A percentile compares a stretch with the other conserved stretches of the same genome.
These are phyloP conservation scores for Pogonocichla stellata DNA, from an alignment of 2,113 vertebrate genomes.

Conservation along the genomic window DNA sequence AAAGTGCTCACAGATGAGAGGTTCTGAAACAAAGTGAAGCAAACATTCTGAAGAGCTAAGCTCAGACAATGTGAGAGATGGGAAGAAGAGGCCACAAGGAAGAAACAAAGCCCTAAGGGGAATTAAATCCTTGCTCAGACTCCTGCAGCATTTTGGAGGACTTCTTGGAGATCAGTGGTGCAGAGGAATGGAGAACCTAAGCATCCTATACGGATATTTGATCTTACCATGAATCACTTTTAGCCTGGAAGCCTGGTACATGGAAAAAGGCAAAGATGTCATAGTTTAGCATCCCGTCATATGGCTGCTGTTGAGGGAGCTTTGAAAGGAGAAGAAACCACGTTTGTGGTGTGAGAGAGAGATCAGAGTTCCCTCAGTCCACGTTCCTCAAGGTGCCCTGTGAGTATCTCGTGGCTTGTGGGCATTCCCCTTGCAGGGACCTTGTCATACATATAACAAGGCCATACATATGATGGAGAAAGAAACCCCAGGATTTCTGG, in stretches of 20 bases:
- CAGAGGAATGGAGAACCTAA: not conserved
- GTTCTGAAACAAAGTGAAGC: not conserved
- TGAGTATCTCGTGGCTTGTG: rapidly evolving
- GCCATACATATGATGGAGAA: rapidly evolving
- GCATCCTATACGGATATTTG: not conserved
- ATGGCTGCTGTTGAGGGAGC: not conserved
- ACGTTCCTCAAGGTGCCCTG: not conserved
- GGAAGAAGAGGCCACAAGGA: not conserved
- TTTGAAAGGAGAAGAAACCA: not conserved
- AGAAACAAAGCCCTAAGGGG: not conserved
- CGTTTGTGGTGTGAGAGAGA: not conserved
- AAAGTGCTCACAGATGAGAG: rapidly evolving
- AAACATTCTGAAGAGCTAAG: not conserved
- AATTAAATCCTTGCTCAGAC: not conserved
- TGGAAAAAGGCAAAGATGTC: not conserved
- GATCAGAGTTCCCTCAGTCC: not conserved
- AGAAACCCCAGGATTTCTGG: not conserved
- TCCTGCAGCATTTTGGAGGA: not conserved
- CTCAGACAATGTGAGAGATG: not conserved
- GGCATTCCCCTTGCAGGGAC: not conserved
- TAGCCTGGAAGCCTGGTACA: not conserved
- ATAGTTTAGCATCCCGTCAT: not conserved
- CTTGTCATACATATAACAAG: not conserved
- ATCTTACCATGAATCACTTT: not conserved
- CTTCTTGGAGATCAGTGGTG: not conserved